Base-by-base conservation (phyloP, 2,888 invertebrate species). In the Priocnemis perturbator region DNA sequence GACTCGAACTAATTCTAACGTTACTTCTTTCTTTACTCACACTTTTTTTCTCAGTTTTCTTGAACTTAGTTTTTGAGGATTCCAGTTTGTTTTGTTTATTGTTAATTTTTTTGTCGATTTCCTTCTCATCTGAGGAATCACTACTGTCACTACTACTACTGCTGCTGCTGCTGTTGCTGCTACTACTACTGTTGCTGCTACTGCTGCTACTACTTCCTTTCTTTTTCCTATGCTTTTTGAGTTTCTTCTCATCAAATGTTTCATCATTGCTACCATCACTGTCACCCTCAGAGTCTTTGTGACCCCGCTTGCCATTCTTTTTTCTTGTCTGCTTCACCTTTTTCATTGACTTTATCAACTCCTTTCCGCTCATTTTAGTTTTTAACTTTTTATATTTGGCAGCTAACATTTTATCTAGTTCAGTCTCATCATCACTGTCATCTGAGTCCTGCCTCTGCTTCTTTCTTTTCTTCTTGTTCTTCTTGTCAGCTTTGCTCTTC, bases 351-450 rank as follows among this genome's bases (percentile, higher is more conserved):
- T 85, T 85, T n/a, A 88, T 81, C 71, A 88, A 81, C 77, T 87
- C 85, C 84, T 81, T 89, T 89, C 89, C 87, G 83, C 84, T 91
- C 19, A 91, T 83, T 85, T 91, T 89, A 72, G 91, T 91, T 85
- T 93, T 92, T 0, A 95, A 88, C 73, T 93, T 92, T 85, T 92
- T 94, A 69, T 94, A 92, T 85, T 94, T 95, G 73, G 92, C 92
- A 77, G 94, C 93, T 63, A 96, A 89, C 79, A 94, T 91, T 73
- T 92, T 91, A 86, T 95, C 95, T 19, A 96, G 89, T 60, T 90
- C 90, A 47, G 69, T 73, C 73, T 87, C 83, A 65, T 83, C 81
- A 30, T 88, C 86, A 50, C 79, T 79, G 15, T 80, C 81, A 76
- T 71, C 83, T 71, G 77, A 72, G 81, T 84, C 63, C 84, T 89